Percentiles rank a stretch among this genome's conserved stretches.
Evolutionary conservation across 37 sponge, comb jelly and placozoan species (phyloP).

Genomic region (Aplysina aerophoba): DNA sequence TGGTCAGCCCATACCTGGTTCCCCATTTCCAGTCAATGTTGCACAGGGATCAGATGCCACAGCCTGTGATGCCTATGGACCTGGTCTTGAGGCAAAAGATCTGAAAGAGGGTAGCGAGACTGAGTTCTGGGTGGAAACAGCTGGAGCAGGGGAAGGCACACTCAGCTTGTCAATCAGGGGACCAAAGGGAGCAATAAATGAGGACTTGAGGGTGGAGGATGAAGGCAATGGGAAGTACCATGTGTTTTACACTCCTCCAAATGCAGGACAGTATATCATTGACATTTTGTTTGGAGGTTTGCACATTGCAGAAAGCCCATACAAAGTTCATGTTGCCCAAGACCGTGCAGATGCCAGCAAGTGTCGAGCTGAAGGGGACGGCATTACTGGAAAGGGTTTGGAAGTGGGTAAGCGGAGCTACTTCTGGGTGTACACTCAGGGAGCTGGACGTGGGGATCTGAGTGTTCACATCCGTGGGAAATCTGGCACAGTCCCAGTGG

Average conservation of each 20-base stretch:
- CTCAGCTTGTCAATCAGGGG: conserved; percentile 76
- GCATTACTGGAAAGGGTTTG: conserved; percentile 72
- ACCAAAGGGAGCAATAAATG: conserved; percentile 73
- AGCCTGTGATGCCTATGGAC: conserved; percentile 78
- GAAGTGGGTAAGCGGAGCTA: conserved; percentile 76
- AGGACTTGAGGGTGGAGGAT: conserved; percentile 32
- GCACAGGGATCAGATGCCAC: conserved; percentile 41
- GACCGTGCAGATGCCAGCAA: conserved; percentile 83
- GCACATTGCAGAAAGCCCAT: conserved; percentile 91
- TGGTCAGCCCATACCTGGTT: conserved; percentile 37
- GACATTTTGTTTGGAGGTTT: conserved; percentile 67
- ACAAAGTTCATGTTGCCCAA: conserved; percentile 69
- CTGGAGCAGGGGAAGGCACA: conserved; percentile 90
- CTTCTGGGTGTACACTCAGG: conserved; percentile 81
- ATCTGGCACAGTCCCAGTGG: conserved; percentile 58
- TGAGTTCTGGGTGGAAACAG: conserved; percentile 88
- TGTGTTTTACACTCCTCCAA: conserved; percentile 65
- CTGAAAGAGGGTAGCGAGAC: conserved; percentile 71
- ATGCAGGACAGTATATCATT: conserved; percentile 68
- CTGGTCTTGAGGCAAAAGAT: conserved; percentile 76
- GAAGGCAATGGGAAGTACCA: conserved; percentile 70
- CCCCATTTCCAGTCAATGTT: conserved; percentile 41
- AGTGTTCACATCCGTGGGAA: conserved; percentile 74
- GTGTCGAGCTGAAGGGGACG: conserved; percentile 88
- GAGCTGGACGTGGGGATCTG: conserved; percentile 90